phyloP scores from a whole-genome alignment of 2,797 vertebrate species.

The Rhinatrema bivittatum region DNA sequence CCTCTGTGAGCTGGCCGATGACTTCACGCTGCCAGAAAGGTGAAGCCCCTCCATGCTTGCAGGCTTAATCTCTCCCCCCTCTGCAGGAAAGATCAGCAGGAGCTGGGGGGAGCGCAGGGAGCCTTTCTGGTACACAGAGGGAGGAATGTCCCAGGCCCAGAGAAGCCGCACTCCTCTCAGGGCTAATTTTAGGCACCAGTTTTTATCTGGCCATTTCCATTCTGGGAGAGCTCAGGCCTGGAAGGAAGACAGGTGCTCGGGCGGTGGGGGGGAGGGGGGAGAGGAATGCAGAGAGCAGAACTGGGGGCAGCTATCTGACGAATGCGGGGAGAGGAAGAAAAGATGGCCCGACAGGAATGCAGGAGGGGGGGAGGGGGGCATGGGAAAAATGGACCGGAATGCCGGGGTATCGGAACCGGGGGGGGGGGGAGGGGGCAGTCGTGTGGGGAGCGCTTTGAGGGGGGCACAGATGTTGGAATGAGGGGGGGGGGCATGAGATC shows the following conservation, averaged over 20 bases:
- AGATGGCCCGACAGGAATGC: neutral
- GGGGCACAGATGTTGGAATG: neutral
- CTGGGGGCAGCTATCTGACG: too few species aligned
- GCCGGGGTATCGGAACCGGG: too few species aligned
- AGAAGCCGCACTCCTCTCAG: constrained; percentile 14
- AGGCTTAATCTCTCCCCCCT: neutral
- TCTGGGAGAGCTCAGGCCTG: constrained; percentile 63
- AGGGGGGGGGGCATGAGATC: neutral
- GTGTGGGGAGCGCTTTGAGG: constrained; percentile 24
- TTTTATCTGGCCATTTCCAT: constrained; percentile 81
- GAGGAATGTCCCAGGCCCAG: constrained; percentile 31
- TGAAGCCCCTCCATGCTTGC: neutral
- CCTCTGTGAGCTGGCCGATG: constrained; percentile 1
- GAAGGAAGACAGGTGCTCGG: constrained; percentile 76
- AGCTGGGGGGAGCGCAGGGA: constrained; percentile 7
- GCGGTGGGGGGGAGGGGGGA: neutral
- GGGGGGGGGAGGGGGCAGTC: neutral
- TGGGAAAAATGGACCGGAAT: too few species aligned
- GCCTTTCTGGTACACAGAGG: constrained; percentile 21
- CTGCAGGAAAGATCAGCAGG: neutral
- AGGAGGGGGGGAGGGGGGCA: neutral
- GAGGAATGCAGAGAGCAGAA: neutral
- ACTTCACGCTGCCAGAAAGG: neutral
- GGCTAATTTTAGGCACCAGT: constrained; percentile 82
- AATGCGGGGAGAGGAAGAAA: neutral